A percentile compares a stretch with the other conserved stretches of the same genome.
Evolutionary conservation across 2,113 vertebrate genomes (phyloP).

Genomic region (Mystacornis crossleyi): DNA sequence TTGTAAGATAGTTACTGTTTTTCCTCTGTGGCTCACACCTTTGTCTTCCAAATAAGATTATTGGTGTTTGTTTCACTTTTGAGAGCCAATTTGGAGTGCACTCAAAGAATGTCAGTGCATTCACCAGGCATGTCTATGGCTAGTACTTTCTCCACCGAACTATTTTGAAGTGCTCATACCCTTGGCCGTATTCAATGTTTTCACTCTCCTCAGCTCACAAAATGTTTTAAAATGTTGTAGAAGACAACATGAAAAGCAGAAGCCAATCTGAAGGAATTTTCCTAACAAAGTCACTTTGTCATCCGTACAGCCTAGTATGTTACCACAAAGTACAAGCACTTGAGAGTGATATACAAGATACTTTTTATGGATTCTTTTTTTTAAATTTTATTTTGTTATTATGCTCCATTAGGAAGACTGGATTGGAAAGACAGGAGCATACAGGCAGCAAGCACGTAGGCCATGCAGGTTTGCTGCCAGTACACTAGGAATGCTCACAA

Average conservation of each 20-base stretch:
- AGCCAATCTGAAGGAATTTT: neutral
- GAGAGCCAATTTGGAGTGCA: neutral
- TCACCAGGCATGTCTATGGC: neutral
- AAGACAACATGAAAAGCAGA: neutral
- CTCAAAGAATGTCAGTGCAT: neutral
- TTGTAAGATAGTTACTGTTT: neutral
- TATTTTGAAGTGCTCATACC: neutral
- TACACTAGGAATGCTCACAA: neutral
- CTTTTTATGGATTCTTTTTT: neutral
- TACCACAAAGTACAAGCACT: neutral
- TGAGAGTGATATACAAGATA: neutral
- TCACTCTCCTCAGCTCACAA: neutral
- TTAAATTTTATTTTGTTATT: neutral
- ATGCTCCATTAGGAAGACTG: neutral
- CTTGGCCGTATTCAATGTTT: neutral
- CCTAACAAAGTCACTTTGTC: neutral
- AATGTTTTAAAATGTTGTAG: neutral
- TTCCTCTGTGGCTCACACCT: neutral
- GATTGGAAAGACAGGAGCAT: neutral
- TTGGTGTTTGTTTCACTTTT: neutral
- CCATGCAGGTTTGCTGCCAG: neutral
- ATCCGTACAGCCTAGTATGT: neutral
- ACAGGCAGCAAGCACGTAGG: neutral
- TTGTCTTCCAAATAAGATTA: slow-evolving; percentile 5
- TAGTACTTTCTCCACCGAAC: neutral